Base-by-base conservation (phyloP, 64 coral and sea anemone genomes). In the Catalaphyllia jardinei region DNA sequence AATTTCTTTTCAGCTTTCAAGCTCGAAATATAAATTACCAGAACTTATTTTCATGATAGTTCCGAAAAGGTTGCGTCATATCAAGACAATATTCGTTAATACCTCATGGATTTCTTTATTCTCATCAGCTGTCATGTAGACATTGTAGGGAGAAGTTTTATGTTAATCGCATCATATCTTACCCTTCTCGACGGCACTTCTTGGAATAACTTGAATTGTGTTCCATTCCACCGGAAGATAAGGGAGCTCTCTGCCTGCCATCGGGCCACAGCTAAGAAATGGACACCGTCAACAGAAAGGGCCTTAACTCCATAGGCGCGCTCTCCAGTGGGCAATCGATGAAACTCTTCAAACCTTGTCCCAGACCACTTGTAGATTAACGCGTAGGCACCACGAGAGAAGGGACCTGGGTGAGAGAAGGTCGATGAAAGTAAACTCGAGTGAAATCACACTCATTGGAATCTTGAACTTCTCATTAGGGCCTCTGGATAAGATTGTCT, bases 191-290 rank as follows among this genome's bases (percentile, higher is more conserved):
- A 96, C 19, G 91, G 95, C 38, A 96, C 78, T 78, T 91, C 79
- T 72, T 96, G 95, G 72, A 96, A 96, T 38, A 83, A 49, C 16
- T 96, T 80, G 20, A 96, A 96, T 4, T 63, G 2, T 35, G 95
- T 96, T 29, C 91, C 91, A 61, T 96, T 96, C 95, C 95, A 96
- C 39, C 86, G 89, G 82, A 93, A 92, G n/a, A 96, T 93, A 3
- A 96, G 60, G 17, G 95, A 96, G 24, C 86, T 90, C 22, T 78
- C 14, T 22, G 95, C 95, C 65, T 22, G 5, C 95, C 95, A 96
- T 20, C 95, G 87, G 73, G 95, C 95, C 8, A 90, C 92, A 10
- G 83, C 95, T 24, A 96, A 72, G 62, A 88, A 96, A 4, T 62
- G 54, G 24, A 57, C 51, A 24, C 92, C 76, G 29, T 93, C 91